phyloP scores from a whole-genome alignment of 2,888 invertebrate species.

The Thymelicus sylvestris region DNA sequence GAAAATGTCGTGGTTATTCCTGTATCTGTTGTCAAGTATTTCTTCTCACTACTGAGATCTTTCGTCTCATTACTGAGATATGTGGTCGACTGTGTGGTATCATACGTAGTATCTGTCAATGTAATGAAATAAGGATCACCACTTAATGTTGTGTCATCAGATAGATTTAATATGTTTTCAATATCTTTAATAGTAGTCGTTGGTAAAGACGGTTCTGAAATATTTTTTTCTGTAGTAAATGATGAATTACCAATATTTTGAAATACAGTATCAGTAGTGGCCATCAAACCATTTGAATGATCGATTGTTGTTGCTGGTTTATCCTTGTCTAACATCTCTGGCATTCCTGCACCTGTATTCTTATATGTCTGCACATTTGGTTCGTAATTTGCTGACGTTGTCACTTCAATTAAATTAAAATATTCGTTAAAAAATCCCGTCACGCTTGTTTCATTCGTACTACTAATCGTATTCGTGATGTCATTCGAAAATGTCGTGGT shows the following conservation, averaged over 20 bases:
- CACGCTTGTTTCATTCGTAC: background rate
- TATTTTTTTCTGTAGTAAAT: background rate
- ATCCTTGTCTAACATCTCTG: too few species aligned
- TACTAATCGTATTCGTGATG: background rate
- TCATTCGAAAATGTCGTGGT: background rate
- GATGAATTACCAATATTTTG: background rate
- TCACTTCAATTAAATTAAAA: conserved; percentile 43
- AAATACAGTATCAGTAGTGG: background rate
- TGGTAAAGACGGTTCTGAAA: background rate
- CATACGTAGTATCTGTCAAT: background rate
- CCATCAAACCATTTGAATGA: background rate
- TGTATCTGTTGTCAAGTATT: conserved; percentile 17
- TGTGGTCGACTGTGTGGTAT: background rate
- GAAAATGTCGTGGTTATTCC: background rate
- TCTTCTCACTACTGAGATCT: too few species aligned
- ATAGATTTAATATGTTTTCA: background rate
- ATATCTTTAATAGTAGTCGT: background rate
- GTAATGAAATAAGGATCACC: background rate
- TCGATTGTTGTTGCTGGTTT: background rate
- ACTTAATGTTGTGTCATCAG: background rate
- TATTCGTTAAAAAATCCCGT: conserved; percentile 42
- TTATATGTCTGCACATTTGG: background rate
- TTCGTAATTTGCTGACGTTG: background rate
- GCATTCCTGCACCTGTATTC: too few species aligned
- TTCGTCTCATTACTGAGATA: too few species aligned